A percentile compares a stretch with the other conserved stretches of the same genome.
Evolutionary conservation across 1,140 invertebrate species (phyloP).

Genomic region (Sesamia nonagrioides): DNA sequence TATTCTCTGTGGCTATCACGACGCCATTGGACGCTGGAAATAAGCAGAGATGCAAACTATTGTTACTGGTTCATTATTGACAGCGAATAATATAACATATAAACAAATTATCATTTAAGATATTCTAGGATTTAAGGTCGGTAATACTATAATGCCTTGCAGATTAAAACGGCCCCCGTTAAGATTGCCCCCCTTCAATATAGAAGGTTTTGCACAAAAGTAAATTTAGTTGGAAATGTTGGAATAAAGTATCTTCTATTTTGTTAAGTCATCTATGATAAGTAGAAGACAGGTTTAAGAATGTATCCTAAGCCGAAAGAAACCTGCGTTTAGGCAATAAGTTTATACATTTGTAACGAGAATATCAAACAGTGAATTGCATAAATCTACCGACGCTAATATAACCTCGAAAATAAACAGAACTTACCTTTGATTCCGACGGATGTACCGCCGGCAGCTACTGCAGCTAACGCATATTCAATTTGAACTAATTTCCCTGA

Average conservation of each 20-base stretch:
- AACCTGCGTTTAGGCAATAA: too few relatives aligned
- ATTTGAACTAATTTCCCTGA: slow-evolving; percentile 99
- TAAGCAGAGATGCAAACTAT: not conserved
- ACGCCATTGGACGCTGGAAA: slow-evolving; percentile 96
- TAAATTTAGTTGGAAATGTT: too few relatives aligned
- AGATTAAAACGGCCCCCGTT: too few relatives aligned
- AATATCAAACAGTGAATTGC: not conserved
- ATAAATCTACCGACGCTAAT: slow-evolving; percentile 34
- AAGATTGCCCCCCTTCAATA: too few relatives aligned
- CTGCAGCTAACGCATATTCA: slow-evolving; percentile 99
- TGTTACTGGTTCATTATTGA: not conserved
- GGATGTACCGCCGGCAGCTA: slow-evolving; percentile 99
- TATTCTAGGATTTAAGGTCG: not conserved
- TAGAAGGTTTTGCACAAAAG: too few relatives aligned
- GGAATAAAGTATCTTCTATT: too few relatives aligned
- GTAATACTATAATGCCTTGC: too few relatives aligned
- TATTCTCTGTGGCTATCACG: slow-evolving; percentile 99
- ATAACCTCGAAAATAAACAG: slow-evolving; percentile 71
- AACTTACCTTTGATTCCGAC: slow-evolving; percentile 98
- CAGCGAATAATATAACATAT: not conserved
- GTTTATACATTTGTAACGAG: too few relatives aligned
- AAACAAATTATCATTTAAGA: too few relatives aligned
- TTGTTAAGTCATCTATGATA: too few relatives aligned
- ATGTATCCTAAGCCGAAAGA: too few relatives aligned
- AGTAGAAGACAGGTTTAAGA: too few relatives aligned